phyloP scores from a whole-genome alignment of 2,888 invertebrate genomes.

The Standfussiana lucernea region DNA sequence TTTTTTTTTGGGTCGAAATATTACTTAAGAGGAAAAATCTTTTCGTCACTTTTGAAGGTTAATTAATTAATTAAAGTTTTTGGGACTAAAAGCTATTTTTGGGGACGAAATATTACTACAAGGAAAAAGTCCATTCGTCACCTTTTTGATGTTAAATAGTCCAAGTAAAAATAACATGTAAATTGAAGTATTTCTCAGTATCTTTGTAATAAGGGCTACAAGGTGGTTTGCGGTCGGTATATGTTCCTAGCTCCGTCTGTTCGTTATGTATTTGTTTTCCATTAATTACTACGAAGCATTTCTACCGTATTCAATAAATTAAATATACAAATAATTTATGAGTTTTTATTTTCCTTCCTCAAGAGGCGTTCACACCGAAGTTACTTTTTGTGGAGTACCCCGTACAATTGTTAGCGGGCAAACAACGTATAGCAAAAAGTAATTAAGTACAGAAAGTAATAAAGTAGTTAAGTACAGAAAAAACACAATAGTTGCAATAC shows the following conservation, averaged over 20 bases:
- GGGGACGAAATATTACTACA: not conserved
- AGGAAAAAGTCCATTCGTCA: conserved; percentile 10
- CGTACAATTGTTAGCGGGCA: not conserved
- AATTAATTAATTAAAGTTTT: not conserved
- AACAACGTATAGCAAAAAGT: not conserved
- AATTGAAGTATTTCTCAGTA: conserved; percentile 29
- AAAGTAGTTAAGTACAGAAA: too few species aligned
- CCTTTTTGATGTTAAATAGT: not conserved
- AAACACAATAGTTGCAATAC: not conserved
- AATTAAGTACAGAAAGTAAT: too few species aligned
- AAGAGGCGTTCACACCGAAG: not conserved
- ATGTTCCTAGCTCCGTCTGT: conserved; percentile 90
- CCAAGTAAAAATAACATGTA: conserved; percentile 2
- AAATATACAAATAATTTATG: conserved; percentile 87
- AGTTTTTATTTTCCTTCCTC: conserved; percentile 41
- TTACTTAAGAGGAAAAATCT: not conserved
- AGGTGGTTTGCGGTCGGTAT: conserved; percentile 83
- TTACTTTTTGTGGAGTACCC: not conserved
- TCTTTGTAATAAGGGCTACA: conserved; percentile 71
- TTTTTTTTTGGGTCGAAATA: not conserved
- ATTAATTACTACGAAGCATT: conserved; percentile 89
- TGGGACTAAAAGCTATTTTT: not conserved
- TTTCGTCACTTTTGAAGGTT: not conserved
- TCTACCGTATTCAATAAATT: conserved; percentile 91
- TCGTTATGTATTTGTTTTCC: conserved; percentile 88